These are phyloP conservation scores for Phoenicopterus ruber DNA, from an alignment of 2,113 vertebrate genomes.

Conservation along the genomic window DNA sequence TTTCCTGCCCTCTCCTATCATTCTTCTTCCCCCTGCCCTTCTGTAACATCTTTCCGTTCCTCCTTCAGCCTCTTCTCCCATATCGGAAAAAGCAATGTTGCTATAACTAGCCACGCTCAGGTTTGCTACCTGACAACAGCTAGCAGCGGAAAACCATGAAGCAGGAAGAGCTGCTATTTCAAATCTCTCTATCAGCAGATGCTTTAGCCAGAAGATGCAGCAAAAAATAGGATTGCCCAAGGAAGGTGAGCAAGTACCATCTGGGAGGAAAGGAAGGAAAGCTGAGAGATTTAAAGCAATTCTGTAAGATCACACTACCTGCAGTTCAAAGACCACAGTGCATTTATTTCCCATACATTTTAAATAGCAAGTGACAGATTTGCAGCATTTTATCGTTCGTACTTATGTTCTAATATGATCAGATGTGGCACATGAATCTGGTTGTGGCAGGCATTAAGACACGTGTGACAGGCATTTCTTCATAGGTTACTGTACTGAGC, in stretches of 20 bases:
- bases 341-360: not conserved
- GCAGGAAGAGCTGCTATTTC: not conserved
- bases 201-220: not conserved
- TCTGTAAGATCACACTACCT: not conserved
- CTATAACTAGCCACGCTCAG: not conserved
- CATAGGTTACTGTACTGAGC: not conserved
- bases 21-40: not conserved
- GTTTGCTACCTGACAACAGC: not conserved
- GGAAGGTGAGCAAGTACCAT: slow-evolving; percentile 13
- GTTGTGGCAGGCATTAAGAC: not conserved
- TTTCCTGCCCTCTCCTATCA: not conserved
- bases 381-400: not conserved
- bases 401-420: not conserved
- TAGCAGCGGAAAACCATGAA: not conserved
- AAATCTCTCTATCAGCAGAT: not conserved
- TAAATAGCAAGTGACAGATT: not conserved
- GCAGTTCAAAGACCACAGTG: not conserved
- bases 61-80: not conserved
- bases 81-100: not conserved
- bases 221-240: slow-evolving; percentile 28
- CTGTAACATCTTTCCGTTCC: not conserved
- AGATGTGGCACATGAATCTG: not conserved
- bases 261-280: not conserved
- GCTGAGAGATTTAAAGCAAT: not conserved
- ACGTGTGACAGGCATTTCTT: not conserved